Conservation (phyloP, 2,113 vertebrate species). For the Peromyscus californicus region DNA sequence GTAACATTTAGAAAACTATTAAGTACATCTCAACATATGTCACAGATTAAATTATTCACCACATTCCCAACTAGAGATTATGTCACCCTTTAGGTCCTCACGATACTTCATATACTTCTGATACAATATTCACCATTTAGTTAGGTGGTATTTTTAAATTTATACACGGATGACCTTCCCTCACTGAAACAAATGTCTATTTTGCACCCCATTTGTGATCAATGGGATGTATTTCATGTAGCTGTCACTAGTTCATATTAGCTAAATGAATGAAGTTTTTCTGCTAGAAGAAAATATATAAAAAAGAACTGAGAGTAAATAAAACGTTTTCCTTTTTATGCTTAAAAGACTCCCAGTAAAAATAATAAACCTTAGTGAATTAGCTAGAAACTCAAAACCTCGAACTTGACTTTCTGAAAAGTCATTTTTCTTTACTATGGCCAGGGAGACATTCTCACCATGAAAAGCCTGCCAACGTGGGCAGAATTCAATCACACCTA, state of each 20-base stretch:
- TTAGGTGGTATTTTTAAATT: background rate
- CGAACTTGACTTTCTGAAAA: background rate
- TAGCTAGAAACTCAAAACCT: background rate
- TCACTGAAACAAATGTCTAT: background rate
- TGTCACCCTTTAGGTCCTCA: background rate
- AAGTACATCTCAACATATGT: background rate
- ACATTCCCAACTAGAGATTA: background rate
- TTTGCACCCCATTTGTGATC: background rate
- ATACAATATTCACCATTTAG: background rate
- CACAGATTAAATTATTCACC: constrained; percentile 3
- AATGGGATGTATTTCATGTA: background rate
- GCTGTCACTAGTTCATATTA: background rate
- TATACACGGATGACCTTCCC: background rate
- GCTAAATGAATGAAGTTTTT: constrained; percentile 38
- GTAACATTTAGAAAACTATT: background rate
- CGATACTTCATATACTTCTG: background rate
- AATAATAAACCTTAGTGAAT: constrained; percentile 37
- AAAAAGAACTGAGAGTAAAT: background rate
- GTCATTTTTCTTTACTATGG: background rate
- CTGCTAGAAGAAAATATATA: background rate
- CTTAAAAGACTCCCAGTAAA: background rate
- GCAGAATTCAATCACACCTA: background rate
- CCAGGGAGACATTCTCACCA: background rate
- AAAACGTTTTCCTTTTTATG: background rate
- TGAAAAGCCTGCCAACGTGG: background rate